phyloP scores from a whole-genome alignment of 2,797 vertebrate genomes.

The Loriculus beryllinus region DNA sequence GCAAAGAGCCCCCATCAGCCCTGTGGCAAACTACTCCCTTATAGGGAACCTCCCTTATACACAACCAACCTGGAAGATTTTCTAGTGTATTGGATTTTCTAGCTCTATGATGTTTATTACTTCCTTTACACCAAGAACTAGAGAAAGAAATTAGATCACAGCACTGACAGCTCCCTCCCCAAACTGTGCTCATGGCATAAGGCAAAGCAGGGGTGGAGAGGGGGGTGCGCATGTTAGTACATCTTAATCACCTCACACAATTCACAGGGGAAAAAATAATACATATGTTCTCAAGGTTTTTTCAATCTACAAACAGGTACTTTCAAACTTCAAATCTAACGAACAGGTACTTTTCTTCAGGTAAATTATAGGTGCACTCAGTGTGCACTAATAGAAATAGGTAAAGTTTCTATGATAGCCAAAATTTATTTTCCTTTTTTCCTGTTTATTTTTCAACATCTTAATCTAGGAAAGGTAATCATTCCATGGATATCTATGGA shows the following conservation, averaged over 20 bases:
- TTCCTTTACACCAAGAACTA: background rate
- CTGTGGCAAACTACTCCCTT: background rate
- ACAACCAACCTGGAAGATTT: background rate
- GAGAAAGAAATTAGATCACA: background rate
- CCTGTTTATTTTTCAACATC: background rate
- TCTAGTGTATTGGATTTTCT: background rate
- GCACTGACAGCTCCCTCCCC: background rate
- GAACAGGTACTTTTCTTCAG: background rate
- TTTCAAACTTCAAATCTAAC: no score
- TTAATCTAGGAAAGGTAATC: background rate
- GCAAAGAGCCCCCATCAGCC: background rate
- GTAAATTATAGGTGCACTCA: background rate
- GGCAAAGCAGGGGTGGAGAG: background rate
- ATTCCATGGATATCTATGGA: background rate
- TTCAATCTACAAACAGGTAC: no score
- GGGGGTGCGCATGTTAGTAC: background rate
- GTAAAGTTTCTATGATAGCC: background rate
- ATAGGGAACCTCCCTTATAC: background rate
- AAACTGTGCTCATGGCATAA: background rate
- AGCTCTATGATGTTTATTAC: background rate
- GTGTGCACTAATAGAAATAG: background rate
- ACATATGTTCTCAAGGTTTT: background rate
- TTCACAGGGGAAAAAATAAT: background rate
- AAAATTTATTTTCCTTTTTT: background rate
- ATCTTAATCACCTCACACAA: background rate